Evolutionary conservation across 1,140 invertebrate genomes (phyloP).

Genomic region (Drosophila setifemur): DNA sequence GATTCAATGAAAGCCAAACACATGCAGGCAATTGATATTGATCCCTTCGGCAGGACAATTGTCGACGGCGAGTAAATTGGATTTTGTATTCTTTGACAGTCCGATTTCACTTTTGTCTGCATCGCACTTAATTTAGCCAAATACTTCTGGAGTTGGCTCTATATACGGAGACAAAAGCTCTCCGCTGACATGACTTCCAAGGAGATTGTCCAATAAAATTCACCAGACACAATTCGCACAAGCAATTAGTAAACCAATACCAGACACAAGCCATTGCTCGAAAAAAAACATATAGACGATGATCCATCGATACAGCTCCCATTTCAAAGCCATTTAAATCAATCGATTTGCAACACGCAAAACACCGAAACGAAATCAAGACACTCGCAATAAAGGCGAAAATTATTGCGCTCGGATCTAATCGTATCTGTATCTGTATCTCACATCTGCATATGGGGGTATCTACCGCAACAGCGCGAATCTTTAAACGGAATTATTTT

Average conservation of each 20-base stretch:
- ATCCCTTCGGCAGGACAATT: slow-evolving; percentile 56
- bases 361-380: slow-evolving; percentile 9
- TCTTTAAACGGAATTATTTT: slow-evolving; percentile 30
- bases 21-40: slow-evolving; percentile 38
- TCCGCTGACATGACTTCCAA: slow-evolving; percentile 3
- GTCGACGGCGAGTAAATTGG: slow-evolving; percentile 67
- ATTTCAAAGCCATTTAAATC: slow-evolving; percentile 62
- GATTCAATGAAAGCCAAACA: slow-evolving; percentile 43
- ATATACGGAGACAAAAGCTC: slow-evolving; percentile 51
- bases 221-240: background rate
- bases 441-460: slow-evolving; percentile 23
- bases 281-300: background rate
- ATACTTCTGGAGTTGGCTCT: slow-evolving; percentile 24
- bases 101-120: slow-evolving; percentile 20
- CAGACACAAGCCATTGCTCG: slow-evolving; percentile 37
- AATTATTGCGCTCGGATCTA: slow-evolving; percentile 47
- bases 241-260: slow-evolving; percentile 73
- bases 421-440: slow-evolving; percentile 30
- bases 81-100: slow-evolving; percentile 59
- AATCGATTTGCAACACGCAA: slow-evolving; percentile 43
- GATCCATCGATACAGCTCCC: slow-evolving; percentile 13
- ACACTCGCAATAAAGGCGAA: slow-evolving; percentile 27
- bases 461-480: slow-evolving; percentile 13
- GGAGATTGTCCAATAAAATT: slow-evolving; percentile 1
- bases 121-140: slow-evolving; percentile 40